phyloP scores from a whole-genome alignment of 2,113 vertebrate genomes.

The Myiopsitta monachus region DNA sequence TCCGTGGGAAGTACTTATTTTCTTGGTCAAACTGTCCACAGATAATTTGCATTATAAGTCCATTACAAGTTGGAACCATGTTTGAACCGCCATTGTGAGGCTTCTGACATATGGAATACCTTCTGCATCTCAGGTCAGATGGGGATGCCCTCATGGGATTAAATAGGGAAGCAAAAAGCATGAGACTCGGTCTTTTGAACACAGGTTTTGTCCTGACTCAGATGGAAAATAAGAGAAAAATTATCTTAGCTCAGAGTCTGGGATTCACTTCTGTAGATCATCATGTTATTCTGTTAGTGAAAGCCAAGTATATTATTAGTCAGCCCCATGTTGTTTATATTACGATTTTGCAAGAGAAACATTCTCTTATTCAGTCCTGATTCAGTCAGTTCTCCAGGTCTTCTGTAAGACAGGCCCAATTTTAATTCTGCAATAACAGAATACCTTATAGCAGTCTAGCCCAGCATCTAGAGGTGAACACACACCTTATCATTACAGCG shows the following conservation, averaged over 20 bases:
- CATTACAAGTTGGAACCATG: neutral
- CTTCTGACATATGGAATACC: neutral
- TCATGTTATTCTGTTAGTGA: slow-evolving; percentile 36
- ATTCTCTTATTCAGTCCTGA: neutral
- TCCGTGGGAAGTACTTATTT: neutral
- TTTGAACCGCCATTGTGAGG: neutral
- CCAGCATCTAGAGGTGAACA: neutral
- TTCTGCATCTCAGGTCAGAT: neutral
- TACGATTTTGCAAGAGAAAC: slow-evolving; percentile 26
- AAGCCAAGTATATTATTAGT: slow-evolving; percentile 54
- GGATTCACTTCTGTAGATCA: slow-evolving; percentile 8
- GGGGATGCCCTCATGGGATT: neutral
- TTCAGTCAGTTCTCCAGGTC: neutral
- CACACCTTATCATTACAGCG: neutral
- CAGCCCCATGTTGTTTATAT: slow-evolving; percentile 3
- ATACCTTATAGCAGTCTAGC: neutral
- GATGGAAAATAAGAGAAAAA: slow-evolving; percentile 32
- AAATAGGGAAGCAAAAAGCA: neutral
- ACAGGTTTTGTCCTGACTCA: slow-evolving; percentile 21
- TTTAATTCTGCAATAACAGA: neutral
- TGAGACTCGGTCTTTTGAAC: neutral
- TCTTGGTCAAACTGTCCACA: neutral
- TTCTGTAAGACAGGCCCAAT: neutral
- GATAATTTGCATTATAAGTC: neutral
- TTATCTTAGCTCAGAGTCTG: slow-evolving; percentile 21